These are phyloP conservation scores for Nibea coibor DNA, from an alignment of 2,113 vertebrate genomes.

Conservation along the genomic window DNA sequence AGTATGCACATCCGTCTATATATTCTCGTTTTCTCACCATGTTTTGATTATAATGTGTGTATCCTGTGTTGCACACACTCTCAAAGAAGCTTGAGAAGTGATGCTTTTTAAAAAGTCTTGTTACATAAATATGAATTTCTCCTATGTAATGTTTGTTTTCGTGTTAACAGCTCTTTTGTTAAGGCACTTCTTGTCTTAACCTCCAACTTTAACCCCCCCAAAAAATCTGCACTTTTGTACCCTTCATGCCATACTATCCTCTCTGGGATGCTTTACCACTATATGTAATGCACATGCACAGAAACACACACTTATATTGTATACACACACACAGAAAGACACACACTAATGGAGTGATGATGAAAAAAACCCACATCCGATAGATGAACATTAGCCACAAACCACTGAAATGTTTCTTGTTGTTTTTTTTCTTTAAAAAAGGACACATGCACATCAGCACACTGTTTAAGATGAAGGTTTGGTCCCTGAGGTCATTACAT, in stretches of 20 bases:
- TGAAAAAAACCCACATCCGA: constrained; percentile 19
- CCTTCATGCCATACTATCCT: neutral
- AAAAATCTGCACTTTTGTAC: neutral
- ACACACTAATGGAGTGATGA: constrained; percentile 3
- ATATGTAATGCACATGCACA: neutral
- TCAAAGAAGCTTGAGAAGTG: no score
- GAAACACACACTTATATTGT: neutral
- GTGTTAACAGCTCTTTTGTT: neutral
- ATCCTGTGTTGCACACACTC: neutral
- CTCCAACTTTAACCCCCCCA: neutral
- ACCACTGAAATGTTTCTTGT: neutral
- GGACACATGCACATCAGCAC: no score
- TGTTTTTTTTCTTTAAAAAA: no score
- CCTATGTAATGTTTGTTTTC: neutral
- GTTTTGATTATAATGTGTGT: neutral
- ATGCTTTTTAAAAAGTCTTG: neutral
- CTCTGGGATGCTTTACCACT: neutral
- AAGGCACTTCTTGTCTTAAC: neutral
- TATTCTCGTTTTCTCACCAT: no score
- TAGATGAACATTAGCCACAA: constrained; percentile 6
- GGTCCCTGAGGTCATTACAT: no score
- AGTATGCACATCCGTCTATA: neutral
- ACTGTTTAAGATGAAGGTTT: no score
- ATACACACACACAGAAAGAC: neutral
- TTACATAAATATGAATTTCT: neutral